Percentiles rank a stretch among this genome's conserved stretches.
Conservation (phyloP, 2,113 vertebrate species). For the Amphiprion ocellaris region DNA sequence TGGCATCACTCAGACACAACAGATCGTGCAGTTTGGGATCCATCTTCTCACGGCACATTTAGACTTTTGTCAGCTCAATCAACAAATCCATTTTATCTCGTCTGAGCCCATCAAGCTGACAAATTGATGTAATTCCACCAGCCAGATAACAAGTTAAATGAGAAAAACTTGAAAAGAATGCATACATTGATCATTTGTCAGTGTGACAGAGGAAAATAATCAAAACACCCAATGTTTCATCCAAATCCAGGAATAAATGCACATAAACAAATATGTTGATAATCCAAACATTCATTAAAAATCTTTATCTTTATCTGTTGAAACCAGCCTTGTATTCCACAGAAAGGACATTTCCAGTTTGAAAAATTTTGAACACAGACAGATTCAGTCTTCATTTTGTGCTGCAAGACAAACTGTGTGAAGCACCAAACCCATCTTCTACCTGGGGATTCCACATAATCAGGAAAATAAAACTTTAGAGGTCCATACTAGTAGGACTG, state of each 20-base stretch:
- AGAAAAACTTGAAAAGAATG: too few species aligned
- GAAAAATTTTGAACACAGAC: background rate
- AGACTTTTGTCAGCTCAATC: background rate
- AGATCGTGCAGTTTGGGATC: background rate
- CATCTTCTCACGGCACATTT: background rate
- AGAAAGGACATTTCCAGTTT: background rate
- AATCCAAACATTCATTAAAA: too few species aligned
- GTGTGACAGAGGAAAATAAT: too few species aligned
- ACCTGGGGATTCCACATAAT: background rate
- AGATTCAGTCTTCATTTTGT: background rate
- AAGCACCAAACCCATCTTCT: background rate
- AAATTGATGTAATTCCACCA: background rate
- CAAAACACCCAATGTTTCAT: too few species aligned
- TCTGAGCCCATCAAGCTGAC: background rate
- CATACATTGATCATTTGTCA: too few species aligned
- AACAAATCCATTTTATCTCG: background rate
- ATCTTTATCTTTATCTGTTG: too few species aligned
- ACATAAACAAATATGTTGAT: too few species aligned
- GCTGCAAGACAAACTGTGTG: background rate
- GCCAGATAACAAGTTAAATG: too few species aligned
- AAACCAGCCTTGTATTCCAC: too few species aligned
- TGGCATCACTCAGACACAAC: background rate
- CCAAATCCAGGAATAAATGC: too few species aligned
- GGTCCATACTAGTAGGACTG: background rate
- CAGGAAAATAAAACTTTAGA: background rate